A percentile compares a stretch with the other conserved stretches of the same genome.
These are phyloP conservation scores for Platysteira castanea DNA, from an alignment of 2,113 vertebrate genomes.

Conservation along the genomic window DNA sequence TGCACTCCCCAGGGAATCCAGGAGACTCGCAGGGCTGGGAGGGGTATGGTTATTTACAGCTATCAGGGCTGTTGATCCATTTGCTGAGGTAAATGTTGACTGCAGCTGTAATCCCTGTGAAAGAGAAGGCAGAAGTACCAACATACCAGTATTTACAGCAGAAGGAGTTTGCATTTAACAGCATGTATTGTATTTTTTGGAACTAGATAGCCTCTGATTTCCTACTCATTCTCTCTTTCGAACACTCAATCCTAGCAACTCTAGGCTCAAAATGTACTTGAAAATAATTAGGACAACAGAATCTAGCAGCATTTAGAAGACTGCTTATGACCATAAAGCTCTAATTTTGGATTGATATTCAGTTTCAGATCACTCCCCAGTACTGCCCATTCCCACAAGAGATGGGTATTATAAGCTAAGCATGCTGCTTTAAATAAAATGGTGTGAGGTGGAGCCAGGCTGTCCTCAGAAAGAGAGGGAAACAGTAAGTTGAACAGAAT, in stretches of 20 bases:
- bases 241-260: not conserved
- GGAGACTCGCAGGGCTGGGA: conserved; percentile 45
- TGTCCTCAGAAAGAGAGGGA: not conserved
- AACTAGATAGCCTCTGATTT: not conserved
- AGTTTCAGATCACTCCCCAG: not conserved
- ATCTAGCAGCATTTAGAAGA: not conserved
- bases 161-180: not conserved
- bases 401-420: not conserved
- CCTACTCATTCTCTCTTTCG: not conserved
- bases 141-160: not conserved
- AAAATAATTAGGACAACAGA: not conserved
- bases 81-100: conserved; percentile 65
- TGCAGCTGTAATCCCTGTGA: conserved; percentile 77
- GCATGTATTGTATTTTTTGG: not conserved
- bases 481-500: not conserved
- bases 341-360: not conserved
- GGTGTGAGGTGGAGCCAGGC: not conserved
- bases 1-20: conserved; percentile 57
- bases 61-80: conserved; percentile 63
- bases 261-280: not conserved
- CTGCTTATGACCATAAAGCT: not conserved
- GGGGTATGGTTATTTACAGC: conserved; percentile 60
- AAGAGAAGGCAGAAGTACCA: conserved; percentile 52
- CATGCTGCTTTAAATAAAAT: not conserved
- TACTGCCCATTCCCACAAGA: not conserved